phyloP scores from a whole-genome alignment of 2,113 vertebrate genomes.

The Neogobius melanostomus region DNA sequence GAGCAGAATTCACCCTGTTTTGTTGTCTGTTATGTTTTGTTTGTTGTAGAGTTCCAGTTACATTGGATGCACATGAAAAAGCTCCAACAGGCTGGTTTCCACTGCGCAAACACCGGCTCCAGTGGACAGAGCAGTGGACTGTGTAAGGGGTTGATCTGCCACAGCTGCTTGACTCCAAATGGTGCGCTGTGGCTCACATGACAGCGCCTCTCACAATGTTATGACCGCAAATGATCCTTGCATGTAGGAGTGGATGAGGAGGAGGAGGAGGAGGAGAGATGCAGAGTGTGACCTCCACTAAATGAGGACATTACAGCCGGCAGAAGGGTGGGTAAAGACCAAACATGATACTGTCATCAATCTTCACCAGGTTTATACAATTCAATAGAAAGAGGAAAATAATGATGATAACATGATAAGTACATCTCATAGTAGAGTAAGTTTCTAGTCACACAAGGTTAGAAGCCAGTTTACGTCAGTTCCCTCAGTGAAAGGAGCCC shows the following conservation, averaged over 20 bases:
- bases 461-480: too few relatives aligned
- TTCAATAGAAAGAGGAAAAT: too few relatives aligned
- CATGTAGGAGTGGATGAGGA: not conserved
- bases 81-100: slow-evolving; percentile 63
- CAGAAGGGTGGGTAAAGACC: not conserved
- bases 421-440: too few relatives aligned
- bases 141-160: slow-evolving; percentile 56
- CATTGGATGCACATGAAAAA: slow-evolving; percentile 50
- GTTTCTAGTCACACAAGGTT: too few relatives aligned
- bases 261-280: not conserved
- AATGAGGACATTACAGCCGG: not conserved
- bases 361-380: too few relatives aligned
- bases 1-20: slow-evolving; percentile 28
- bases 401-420: too few relatives aligned
- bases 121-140: slow-evolving; percentile 56
- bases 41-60: slow-evolving; percentile 41
- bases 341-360: too few relatives aligned
- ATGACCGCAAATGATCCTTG: slow-evolving; percentile 36
- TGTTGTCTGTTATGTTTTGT: slow-evolving; percentile 1
- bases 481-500: too few relatives aligned
- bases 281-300: not conserved
- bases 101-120: slow-evolving; percentile 61
- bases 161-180: slow-evolving; percentile 69
- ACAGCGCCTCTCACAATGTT: slow-evolving; percentile 50
- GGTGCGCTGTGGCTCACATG: slow-evolving; percentile 52